These are phyloP conservation scores for Arizona elegans DNA, from an alignment of 2,113 vertebrate species.

Conservation along the genomic window DNA sequence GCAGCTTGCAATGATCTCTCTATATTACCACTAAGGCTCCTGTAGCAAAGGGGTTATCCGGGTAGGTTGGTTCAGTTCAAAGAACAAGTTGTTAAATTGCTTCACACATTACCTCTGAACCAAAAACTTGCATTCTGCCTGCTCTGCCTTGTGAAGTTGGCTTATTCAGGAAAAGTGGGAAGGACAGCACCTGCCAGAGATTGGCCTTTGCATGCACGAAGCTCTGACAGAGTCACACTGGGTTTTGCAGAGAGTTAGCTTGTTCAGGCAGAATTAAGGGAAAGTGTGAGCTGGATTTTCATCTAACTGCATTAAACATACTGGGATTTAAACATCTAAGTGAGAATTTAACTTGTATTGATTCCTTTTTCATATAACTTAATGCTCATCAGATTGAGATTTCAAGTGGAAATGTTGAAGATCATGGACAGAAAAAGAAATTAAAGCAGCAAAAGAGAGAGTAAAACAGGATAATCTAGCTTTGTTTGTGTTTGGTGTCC, in stretches of 20 bases:
- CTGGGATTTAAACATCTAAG: not conserved
- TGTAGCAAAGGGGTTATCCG: not conserved
- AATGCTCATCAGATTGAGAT: not conserved
- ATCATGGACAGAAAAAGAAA: not conserved
- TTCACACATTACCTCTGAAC: not conserved
- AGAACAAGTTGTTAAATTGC: not conserved
- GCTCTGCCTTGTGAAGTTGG: not conserved
- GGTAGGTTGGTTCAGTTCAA: not conserved
- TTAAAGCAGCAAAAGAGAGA: not conserved
- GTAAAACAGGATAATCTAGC: not conserved
- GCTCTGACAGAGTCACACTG: not conserved
- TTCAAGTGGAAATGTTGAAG: not conserved
- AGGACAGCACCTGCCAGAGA: not conserved
- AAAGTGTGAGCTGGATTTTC: not conserved
- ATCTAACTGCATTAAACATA: not conserved
- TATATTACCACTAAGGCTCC: not conserved
- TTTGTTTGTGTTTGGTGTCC: not conserved
- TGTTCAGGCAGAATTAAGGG: not conserved
- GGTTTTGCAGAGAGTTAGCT: not conserved
- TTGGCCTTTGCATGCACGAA: not conserved
- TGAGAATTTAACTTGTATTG: not conserved
- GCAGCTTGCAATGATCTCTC: not conserved
- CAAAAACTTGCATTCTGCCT: not conserved
- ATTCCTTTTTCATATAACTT: not conserved
- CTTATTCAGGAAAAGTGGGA: not conserved